phyloP scores from a whole-genome alignment of 1,140 invertebrate species.

The Tetraneura akinire region DNA sequence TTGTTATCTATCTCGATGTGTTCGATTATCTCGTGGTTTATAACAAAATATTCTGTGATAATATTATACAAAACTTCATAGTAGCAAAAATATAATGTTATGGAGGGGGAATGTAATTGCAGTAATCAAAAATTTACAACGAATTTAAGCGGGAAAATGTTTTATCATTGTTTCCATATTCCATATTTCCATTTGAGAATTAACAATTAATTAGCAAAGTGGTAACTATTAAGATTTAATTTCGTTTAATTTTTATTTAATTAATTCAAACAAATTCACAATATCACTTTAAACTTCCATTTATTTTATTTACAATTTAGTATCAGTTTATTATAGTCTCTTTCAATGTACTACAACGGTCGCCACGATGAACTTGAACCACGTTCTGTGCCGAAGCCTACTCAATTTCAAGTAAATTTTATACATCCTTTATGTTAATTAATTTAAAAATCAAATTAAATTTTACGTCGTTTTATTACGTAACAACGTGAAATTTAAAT shows the following conservation, averaged over 20 bases:
- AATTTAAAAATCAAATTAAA: too few relatives aligned
- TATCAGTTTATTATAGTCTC: neutral
- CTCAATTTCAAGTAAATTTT: constrained; percentile 43
- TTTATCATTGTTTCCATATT: neutral
- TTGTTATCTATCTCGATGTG: neutral
- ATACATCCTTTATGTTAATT: neutral
- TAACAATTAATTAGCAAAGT: neutral
- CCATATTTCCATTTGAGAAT: too few relatives aligned
- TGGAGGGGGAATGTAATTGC: too few relatives aligned
- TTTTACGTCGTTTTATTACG: neutral
- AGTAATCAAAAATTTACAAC: too few relatives aligned
- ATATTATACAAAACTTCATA: too few relatives aligned
- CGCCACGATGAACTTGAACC: constrained; percentile 42
- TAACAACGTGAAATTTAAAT: neutral
- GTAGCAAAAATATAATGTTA: neutral
- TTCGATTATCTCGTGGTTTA: neutral
- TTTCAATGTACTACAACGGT: constrained; percentile 3
- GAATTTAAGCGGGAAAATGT: too few relatives aligned
- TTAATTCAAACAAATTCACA: neutral
- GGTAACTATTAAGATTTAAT: constrained; percentile 1
- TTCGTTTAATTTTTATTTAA: neutral
- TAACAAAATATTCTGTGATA: too few relatives aligned
- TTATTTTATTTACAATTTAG: neutral
- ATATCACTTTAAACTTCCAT: neutral
- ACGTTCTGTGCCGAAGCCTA: constrained; percentile 21